A percentile compares a stretch with the other conserved stretches of the same genome.
Conservation (phyloP, 2,797 vertebrate genomes). For the Babyrousa celebensis region DNA sequence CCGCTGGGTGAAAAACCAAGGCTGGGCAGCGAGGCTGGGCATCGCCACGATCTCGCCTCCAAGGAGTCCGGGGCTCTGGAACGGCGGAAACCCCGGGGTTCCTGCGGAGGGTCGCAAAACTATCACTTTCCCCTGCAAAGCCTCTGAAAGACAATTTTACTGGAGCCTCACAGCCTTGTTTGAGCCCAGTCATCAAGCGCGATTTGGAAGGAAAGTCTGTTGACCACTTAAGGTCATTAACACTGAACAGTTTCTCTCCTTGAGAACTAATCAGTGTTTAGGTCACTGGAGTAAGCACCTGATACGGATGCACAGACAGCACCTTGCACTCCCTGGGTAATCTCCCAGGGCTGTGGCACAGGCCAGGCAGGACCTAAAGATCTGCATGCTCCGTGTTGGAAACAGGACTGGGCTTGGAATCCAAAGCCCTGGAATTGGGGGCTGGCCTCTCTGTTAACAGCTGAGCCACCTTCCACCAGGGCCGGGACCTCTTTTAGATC, state of each 20-base stretch:
- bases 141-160: neutral
- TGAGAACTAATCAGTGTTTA: neutral
- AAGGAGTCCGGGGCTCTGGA: neutral
- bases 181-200: neutral
- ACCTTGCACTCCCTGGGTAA: neutral
- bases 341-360: neutral
- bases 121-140: neutral
- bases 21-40: no score
- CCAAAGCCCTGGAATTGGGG: neutral
- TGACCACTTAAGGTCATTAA: neutral
- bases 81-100: fast-evolving
- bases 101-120: neutral
- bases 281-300: neutral
- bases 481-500: neutral
- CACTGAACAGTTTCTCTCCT: neutral
- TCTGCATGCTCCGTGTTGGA: neutral
- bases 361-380: neutral
- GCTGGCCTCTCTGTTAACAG: neutral
- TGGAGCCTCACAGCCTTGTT: neutral
- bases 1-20: fast-evolving
- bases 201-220: neutral
- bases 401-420: neutral
- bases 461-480: neutral
- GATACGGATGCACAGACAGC: neutral
- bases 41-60: fast-evolving